Evolutionary conservation across 2,113 vertebrate genomes (phyloP), one percentile per base, ranked within the genome.

Genomic region (Phaetusa simplex): DNA sequence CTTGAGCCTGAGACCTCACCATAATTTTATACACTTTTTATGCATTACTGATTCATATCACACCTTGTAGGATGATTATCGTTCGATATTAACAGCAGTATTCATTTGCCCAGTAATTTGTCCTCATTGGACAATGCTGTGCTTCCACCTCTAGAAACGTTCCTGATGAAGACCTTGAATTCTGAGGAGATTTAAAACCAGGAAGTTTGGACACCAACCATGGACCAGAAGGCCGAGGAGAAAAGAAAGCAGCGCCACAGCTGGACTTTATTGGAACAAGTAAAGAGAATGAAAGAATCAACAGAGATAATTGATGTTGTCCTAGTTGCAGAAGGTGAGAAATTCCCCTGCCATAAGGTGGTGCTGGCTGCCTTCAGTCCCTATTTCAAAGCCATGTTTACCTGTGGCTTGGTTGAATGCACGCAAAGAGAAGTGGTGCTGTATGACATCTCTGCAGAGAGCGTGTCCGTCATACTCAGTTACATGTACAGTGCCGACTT

Each of bases 381-480:
- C 29, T 99, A 99, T 82, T 99, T 99, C 97, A 98, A 97, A 58
- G 99, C 99, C 8, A 99, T 99, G 99, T 99, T 99, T 94, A 99
- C 99, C 53, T 99, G 99, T 19, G 99, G 99, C 59, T 96, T 99
- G 62, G 98, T 97, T 2, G 99, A 99, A 86, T 99, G 99, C 81
- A 79, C 88, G 15, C 98, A 98, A 82, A 98, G 96, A 67, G 99
- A 99, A 52, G 98, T 99, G 66, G 91, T 97, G 9, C 97, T 99
- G 32, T 96, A 98, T 6, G 99, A 99, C 90, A 97, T 98, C 58
- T 98, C 99, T 0, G 98, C 99, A 30, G 98, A 99, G 72, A 99
- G 99, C 9, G 96, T 99, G 92, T 97, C 98, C 0, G 97, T 99
- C 22, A 97, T 99, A 50, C 88, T 99, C 72, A 94, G 98, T 78